Conservation (phyloP, 1,140 invertebrate genomes). For the Zaprionus inermis region DNA sequence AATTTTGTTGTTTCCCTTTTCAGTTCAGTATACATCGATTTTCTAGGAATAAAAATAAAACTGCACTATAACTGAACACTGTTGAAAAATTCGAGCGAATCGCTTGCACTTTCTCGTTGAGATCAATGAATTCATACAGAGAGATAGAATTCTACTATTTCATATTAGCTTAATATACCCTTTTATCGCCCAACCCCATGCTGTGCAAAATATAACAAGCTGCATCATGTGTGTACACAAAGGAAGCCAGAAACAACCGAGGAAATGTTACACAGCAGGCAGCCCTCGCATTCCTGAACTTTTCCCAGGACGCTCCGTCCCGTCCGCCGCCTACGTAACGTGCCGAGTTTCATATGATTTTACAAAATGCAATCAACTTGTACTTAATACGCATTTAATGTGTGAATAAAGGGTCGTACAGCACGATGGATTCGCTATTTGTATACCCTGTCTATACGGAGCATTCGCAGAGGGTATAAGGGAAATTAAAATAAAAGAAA, state of each 20-base stretch:
- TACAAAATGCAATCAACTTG: constrained; percentile 42
- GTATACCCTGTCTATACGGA: background rate
- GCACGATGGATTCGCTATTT: background rate
- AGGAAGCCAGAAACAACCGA: constrained; percentile 12
- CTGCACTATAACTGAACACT: too few relatives aligned
- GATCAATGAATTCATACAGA: background rate
- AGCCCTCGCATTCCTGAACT: constrained; percentile 4
- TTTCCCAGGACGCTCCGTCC: background rate
- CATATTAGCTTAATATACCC: background rate
- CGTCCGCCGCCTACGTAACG: background rate
- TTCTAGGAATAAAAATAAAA: too few relatives aligned
- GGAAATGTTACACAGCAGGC: constrained; percentile 34
- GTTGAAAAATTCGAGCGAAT: too few relatives aligned
- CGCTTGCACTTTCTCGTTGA: background rate
- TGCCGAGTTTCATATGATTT: constrained; percentile 18
- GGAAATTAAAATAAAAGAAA: background rate
- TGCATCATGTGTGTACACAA: constrained; percentile 1
- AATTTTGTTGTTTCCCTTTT: too few relatives aligned
- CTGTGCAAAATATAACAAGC: background rate
- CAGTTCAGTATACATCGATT: too few relatives aligned
- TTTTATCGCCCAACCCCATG: background rate
- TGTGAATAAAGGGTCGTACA: constrained; percentile 18
- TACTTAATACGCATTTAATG: constrained; percentile 37
- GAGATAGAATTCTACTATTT: background rate
- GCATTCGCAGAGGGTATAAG: background rate